Evolutionary conservation across 2,888 invertebrate genomes (phyloP), one percentile per base, ranked within the genome.

Genomic region (Amphipoea lucens): DNA sequence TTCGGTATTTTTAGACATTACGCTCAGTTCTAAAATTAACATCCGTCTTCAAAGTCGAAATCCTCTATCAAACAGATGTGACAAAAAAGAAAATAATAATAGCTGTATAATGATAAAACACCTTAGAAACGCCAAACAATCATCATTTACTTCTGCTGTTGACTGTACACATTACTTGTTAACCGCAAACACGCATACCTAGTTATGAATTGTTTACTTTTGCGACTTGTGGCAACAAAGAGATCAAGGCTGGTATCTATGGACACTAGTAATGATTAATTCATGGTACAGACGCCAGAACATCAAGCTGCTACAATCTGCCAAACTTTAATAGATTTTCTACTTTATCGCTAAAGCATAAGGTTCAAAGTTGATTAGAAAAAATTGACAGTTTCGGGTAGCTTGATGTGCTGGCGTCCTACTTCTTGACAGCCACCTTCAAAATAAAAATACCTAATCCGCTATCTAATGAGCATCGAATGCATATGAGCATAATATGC

Each of bases 231-330:
- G 57, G 60, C 42, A 67, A 74, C 69, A 65, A 74, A 40, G 23
- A 76, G 71, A 83, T 83, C 84, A 83, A 85, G 76, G 68, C 23
- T 68, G n/a, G 29, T n/a, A 48, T 17, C 42, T 69, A 29, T 74
- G 36, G 40, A 73, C 42, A 67, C 42, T 29, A 57, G 7, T 60
- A n/a, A 74, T 72, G 29, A 60, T 40, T 62, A 17, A 67, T 74
- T 65, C 29, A 57, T 54, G n/a, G 29, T 68, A 36, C 36, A 36
- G 0, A 36, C 36, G 36, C 36, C 36, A 36, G 36, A 1, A 36
- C 36, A 36, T 36, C 36, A 36, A 36, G 36, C 36, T 36, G 3
- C 36, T 36, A 36, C 36, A 36, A 36, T 36, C 36, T 36, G 36
- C 3, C 36, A 36, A 36, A 29, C 29, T 29, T 29, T 29, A 29